Conservation (phyloP, 2,888 invertebrate species). For the Sussaba pulchella region DNA sequence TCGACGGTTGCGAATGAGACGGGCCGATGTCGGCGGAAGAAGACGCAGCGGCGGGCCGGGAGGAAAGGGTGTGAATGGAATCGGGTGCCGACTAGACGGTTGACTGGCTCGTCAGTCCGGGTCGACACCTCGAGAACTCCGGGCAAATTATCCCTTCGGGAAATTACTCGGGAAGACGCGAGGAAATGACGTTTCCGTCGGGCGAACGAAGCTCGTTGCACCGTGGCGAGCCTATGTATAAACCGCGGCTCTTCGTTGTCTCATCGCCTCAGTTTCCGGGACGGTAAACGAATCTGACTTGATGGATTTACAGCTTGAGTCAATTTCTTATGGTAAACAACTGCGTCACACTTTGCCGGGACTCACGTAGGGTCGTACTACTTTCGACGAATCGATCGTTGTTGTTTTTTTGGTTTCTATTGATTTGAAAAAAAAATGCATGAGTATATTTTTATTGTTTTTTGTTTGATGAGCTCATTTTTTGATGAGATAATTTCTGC, state of each 20-base stretch:
- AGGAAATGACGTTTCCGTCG: conserved; percentile 31
- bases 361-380: background rate
- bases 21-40: background rate
- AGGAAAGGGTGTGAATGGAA: conserved; percentile 6
- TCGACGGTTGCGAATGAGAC: conserved; percentile 12
- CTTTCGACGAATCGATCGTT: background rate
- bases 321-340: background rate
- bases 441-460: no score
- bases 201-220: background rate
- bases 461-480: no score
- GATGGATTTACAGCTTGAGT: conserved; percentile 22
- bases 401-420: background rate
- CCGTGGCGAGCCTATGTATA: background rate
- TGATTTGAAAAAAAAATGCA: no score
- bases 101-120: background rate
- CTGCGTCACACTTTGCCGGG: background rate
- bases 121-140: conserved; percentile 21
- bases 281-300: conserved; percentile 33
- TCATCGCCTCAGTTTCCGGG: conserved; percentile 23
- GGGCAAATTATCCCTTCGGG: conserved; percentile 28
- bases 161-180: conserved; percentile 35
- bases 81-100: background rate
- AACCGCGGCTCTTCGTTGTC: conserved; percentile 4
- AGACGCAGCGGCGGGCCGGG: no score
- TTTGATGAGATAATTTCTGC: no score